phyloP scores from a whole-genome alignment of 2,113 vertebrate species.

The Esox niger region DNA sequence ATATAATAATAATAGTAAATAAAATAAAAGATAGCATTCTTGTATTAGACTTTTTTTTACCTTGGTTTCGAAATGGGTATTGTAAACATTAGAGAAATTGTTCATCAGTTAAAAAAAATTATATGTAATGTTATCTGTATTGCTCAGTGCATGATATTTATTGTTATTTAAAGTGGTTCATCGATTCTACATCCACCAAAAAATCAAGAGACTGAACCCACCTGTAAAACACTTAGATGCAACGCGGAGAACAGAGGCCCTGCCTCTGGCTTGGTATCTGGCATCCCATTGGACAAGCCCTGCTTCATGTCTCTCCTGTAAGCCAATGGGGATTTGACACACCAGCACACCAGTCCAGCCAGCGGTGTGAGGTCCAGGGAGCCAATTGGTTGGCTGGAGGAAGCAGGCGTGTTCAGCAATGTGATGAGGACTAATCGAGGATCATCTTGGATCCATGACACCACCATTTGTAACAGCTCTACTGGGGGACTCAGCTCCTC shows the following conservation, averaged over 20 bases:
- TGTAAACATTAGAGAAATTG: too few species aligned
- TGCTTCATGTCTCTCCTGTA: constrained; percentile 79
- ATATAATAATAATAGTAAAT: too few species aligned
- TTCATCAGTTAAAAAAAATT: too few species aligned
- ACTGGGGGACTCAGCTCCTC: constrained; percentile 90
- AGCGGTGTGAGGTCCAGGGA: constrained; percentile 90
- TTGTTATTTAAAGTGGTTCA: too few species aligned
- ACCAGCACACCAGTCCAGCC: constrained; percentile 89
- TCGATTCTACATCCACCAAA: too few species aligned
- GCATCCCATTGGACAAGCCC: constrained; percentile 59
- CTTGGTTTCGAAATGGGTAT: too few species aligned
- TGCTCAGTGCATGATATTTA: too few species aligned
- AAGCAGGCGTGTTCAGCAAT: constrained; percentile 89
- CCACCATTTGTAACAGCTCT: constrained; percentile 90
- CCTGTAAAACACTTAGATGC: constrained; percentile 93
- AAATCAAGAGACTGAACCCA: constrained; percentile 59
- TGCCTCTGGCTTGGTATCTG: constrained; percentile 54
- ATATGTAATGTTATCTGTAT: too few species aligned
- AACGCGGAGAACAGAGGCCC: constrained; percentile 88
- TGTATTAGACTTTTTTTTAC: too few species aligned
- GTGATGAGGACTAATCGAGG: constrained; percentile 88
- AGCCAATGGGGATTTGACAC: constrained; percentile 88
- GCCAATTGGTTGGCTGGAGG: constrained; percentile 83
- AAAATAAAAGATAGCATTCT: too few species aligned
- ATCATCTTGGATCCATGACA: constrained; percentile 92